phyloP scores from a whole-genome alignment of 2,797 vertebrate genomes.

The Poeciliopsis presidionis region DNA sequence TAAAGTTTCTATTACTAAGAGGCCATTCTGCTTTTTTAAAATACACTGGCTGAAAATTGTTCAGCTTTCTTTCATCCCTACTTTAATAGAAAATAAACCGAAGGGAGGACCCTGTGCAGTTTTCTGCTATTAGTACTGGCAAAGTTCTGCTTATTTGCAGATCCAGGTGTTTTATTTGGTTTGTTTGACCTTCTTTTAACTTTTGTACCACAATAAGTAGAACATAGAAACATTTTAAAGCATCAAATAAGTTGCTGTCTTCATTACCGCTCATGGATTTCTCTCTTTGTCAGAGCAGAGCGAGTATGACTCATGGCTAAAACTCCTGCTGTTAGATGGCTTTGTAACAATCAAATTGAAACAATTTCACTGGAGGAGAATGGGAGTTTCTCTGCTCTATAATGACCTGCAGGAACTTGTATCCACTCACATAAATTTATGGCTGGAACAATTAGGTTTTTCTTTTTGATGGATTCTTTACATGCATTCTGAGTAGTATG shows the following conservation, averaged over 20 bases:
- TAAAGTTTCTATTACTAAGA: not conserved
- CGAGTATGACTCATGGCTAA: not conserved
- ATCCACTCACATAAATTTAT: not conserved
- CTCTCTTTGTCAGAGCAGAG: not conserved
- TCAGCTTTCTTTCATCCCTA: not conserved
- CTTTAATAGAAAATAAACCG: not conserved
- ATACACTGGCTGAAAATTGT: not conserved
- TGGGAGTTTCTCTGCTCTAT: not conserved
- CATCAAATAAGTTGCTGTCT: not conserved
- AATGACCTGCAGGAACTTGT: conserved; percentile 4
- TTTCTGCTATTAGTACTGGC: not conserved
- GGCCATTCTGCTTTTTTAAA: not conserved
- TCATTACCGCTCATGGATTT: not conserved
- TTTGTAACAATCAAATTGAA: not conserved
- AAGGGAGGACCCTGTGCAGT: not conserved
- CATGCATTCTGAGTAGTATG: not conserved
- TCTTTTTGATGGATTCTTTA: not conserved
- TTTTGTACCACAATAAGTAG: not conserved
- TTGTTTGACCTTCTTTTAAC: not conserved
- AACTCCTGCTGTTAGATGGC: not conserved
- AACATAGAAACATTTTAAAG: not conserved
- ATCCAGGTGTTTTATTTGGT: not conserved
- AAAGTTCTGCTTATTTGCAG: not conserved
- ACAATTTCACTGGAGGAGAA: not conserved
- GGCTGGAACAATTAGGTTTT: not conserved